phyloP scores from a whole-genome alignment of 2,888 invertebrate species.

The Plagodis pulveraria region DNA sequence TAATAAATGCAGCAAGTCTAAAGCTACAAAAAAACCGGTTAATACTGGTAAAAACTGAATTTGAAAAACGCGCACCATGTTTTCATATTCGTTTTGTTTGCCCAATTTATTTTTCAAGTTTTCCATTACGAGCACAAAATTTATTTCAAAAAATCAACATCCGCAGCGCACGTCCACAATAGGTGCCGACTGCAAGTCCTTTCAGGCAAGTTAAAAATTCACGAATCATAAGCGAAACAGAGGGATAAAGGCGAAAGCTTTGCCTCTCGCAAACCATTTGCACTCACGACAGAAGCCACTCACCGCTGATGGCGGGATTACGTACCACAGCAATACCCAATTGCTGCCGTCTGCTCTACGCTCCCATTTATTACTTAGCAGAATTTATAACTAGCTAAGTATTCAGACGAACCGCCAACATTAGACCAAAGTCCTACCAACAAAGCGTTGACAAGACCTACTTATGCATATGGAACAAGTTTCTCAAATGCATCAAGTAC shows the following conservation, averaged over 20 bases:
- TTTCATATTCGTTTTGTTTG: slow-evolving; percentile 13
- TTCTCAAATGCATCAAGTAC: slow-evolving; percentile 14
- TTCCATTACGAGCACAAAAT: slow-evolving; percentile 39
- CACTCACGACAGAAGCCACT: slow-evolving; percentile 54
- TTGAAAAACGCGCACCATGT: background rate
- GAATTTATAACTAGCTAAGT: slow-evolving; percentile 24
- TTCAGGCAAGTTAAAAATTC: slow-evolving; percentile 72
- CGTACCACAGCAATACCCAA: slow-evolving; percentile 37
- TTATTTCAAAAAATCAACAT: slow-evolving; percentile 39
- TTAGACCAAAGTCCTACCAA: too few relatives aligned
- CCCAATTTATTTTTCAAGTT: slow-evolving; percentile 27
- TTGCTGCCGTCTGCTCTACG: slow-evolving; percentile 30
- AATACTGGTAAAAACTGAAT: too few relatives aligned
- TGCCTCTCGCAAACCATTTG: slow-evolving; percentile 54
- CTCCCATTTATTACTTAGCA: slow-evolving; percentile 24
- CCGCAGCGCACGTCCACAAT: slow-evolving; percentile 37
- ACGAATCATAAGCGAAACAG: slow-evolving; percentile 71
- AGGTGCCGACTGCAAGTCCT: slow-evolving; percentile 56
- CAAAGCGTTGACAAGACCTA: too few relatives aligned
- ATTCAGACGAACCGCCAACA: background rate
- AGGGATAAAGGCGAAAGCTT: slow-evolving; percentile 52
- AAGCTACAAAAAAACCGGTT: too few relatives aligned
- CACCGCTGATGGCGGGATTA: slow-evolving; percentile 48
- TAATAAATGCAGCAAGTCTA: too few relatives aligned
- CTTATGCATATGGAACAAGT: too few relatives aligned